A percentile compares a stretch with the other conserved stretches of the same genome.
phyloP scores from a whole-genome alignment of 2,888 invertebrate genomes.

The Congeria kusceri region DNA sequence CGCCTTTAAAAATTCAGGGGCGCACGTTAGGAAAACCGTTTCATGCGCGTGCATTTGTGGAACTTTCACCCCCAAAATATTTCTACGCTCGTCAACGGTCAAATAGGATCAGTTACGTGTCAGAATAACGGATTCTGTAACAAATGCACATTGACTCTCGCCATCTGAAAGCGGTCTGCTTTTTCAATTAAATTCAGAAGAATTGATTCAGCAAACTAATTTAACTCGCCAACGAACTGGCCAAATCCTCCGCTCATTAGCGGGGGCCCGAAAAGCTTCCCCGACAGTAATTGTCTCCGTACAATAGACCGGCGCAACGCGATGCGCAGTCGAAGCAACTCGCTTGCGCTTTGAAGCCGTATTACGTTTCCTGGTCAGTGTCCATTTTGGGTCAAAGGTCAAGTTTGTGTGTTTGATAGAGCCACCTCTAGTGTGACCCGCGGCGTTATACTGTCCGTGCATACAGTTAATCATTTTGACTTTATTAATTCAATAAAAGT shows the following conservation, averaged over 20 bases:
- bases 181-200: conserved; percentile 1
- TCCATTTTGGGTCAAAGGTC: conserved; percentile 6
- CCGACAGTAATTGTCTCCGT: conserved; percentile 4
- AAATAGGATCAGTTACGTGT: too few species aligned
- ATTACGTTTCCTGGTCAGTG: conserved; percentile 31
- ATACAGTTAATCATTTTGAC: conserved; percentile 38
- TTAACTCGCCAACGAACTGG: conserved; percentile 40
- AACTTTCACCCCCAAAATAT: too few species aligned
- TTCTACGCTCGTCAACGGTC: too few species aligned
- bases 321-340: conserved; percentile 17
- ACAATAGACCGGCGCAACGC: conserved; percentile 22
- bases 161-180: conserved; percentile 11
- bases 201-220: conserved; percentile 59
- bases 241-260: conserved; percentile 13
- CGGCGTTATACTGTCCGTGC: conserved; percentile 8
- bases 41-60: too few species aligned
- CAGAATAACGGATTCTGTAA: too few species aligned
- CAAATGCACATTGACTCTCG: too few species aligned
- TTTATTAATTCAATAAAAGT: conserved; percentile 40
- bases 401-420: conserved; percentile 26
- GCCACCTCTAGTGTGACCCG: conserved; percentile 12
- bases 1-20: too few species aligned
- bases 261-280: conserved; percentile 18
- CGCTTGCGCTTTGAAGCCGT: conserved; percentile 29
- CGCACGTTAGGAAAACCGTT: too few species aligned